Evolutionary conservation across 2,888 invertebrate genomes (phyloP).

Genomic region (Rotaria macrura): DNA sequence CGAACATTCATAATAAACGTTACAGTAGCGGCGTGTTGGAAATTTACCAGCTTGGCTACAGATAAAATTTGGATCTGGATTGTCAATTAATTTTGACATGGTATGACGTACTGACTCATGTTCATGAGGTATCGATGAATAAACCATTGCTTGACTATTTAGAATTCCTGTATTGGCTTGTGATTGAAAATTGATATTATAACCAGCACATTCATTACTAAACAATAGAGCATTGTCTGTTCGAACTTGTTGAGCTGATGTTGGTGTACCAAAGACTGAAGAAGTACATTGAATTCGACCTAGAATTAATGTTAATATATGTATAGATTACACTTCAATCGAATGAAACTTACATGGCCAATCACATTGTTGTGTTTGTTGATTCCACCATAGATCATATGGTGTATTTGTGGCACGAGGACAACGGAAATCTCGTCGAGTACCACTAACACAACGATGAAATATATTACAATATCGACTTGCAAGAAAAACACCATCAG

Average conservation of each 20-base stretch:
- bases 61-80: slow-evolving; percentile 27
- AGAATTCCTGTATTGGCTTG: not conserved
- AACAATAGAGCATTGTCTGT: slow-evolving; percentile 19
- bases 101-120: not conserved
- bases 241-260: slow-evolving; percentile 19
- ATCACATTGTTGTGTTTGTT: slow-evolving; percentile 31
- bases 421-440: slow-evolving; percentile 32
- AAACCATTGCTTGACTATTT: not conserved
- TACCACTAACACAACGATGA: slow-evolving; percentile 31
- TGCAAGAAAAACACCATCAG: slow-evolving; percentile 29
- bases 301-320: too few relatives aligned
- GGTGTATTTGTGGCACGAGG: slow-evolving; percentile 32
- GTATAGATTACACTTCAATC: too few relatives aligned
- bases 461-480: slow-evolving; percentile 33
- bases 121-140: not conserved
- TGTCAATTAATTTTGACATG: not conserved
- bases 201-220: slow-evolving; percentile 26
- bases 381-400: slow-evolving; percentile 34
- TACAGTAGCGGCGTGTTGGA: slow-evolving; percentile 26
- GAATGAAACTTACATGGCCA: slow-evolving; percentile 32
- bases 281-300: slow-evolving; percentile 19
- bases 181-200: not conserved
- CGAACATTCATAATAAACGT: slow-evolving; percentile 33
- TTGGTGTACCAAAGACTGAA: not conserved
- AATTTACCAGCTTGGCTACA: slow-evolving; percentile 3